Conservation (phyloP, 2,113 vertebrate genomes). For the Acinonyx jubatus region DNA sequence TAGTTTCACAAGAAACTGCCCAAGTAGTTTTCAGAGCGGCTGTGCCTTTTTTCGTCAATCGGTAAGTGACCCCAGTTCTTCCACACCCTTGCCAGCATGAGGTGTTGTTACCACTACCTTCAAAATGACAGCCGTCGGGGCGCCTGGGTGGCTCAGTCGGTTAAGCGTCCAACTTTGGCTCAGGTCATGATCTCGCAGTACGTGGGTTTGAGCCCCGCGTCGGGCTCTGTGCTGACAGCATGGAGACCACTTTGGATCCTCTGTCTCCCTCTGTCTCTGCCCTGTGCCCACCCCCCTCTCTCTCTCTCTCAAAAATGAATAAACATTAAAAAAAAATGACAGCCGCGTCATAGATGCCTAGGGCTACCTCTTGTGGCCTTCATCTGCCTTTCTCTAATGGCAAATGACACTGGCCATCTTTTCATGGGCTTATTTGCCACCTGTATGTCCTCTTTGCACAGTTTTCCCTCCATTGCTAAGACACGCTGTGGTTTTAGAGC, state of each 20-base stretch:
- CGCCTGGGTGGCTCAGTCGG: neutral
- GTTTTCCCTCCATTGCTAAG: neutral
- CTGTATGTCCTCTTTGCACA: neutral
- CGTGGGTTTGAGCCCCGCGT: neutral
- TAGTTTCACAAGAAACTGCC: neutral
- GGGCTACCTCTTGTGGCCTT: neutral
- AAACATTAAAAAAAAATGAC: neutral
- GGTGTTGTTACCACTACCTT: accelerated
- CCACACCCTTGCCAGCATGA: accelerated
- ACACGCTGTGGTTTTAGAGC: neutral
- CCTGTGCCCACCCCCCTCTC: too few species aligned
- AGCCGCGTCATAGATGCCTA: neutral
- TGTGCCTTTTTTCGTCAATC: accelerated
- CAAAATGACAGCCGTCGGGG: neutral
- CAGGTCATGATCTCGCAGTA: neutral
- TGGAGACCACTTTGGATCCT: neutral
- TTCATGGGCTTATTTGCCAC: neutral
- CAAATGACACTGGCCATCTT: neutral
- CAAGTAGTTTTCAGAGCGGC: neutral
- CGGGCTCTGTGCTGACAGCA: neutral
- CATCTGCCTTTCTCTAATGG: neutral
- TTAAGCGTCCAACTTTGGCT: neutral
- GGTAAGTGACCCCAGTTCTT: accelerated
- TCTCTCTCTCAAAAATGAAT: neutral
- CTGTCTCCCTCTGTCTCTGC: neutral